These are phyloP conservation scores for Hydrolagus colliei DNA, from an alignment of 2,797 vertebrate genomes.

Conservation along the genomic window DNA sequence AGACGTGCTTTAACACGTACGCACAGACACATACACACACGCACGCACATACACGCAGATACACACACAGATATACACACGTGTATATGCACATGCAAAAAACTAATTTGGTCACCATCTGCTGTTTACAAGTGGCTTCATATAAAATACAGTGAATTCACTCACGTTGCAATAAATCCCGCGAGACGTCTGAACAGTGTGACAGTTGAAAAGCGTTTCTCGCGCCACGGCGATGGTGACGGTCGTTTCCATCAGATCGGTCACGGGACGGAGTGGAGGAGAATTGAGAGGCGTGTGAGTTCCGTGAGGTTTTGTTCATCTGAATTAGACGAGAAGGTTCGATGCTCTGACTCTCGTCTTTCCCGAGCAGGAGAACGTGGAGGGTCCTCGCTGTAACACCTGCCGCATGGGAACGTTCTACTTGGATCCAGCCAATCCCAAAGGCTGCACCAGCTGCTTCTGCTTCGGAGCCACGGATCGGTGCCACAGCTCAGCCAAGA, in stretches of 20 bases:
- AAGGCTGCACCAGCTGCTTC: conserved; percentile 95
- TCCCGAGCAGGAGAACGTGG: conserved; percentile 79
- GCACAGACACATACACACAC: neutral
- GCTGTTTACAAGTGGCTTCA: too few species aligned
- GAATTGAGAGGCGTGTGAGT: too few species aligned
- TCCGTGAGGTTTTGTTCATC: neutral
- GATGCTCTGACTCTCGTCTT: conserved; percentile 30
- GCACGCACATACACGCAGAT: neutral
- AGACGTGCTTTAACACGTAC: neutral
- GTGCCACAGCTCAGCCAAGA: conserved; percentile 70
- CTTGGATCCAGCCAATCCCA: conserved; percentile 80
- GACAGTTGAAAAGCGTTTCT: neutral
- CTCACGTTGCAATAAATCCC: too few species aligned
- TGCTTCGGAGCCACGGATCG: conserved; percentile 90
- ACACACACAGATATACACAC: neutral
- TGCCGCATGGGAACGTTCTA: conserved; percentile 86
- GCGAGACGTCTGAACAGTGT: too few species aligned
- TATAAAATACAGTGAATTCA: too few species aligned
- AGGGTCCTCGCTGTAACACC: conserved; percentile 76
- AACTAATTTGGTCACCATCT: too few species aligned
- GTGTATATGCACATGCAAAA: too few species aligned
- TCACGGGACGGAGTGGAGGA: neutral
- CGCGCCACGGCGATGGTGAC: rapidly evolving
- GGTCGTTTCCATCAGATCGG: neutral
- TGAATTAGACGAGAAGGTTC: neutral